Evolutionary conservation across 2,113 vertebrate species (phyloP).

Genomic region (Malurus melanocephalus): DNA sequence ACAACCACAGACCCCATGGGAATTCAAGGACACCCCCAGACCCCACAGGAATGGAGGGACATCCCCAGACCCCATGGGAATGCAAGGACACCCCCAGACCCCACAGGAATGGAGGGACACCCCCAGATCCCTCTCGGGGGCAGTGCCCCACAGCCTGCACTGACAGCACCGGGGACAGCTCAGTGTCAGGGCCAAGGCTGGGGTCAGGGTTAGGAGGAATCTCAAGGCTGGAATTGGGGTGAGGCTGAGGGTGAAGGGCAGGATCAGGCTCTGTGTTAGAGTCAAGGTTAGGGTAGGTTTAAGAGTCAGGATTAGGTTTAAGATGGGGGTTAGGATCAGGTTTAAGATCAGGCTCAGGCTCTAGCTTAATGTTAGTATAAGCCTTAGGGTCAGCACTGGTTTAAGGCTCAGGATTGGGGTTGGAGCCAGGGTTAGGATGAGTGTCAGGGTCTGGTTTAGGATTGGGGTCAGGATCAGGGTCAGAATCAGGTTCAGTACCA

Average conservation of each 20-base stretch:
- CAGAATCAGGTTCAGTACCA: neutral
- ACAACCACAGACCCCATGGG: accelerated
- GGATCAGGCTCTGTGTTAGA: neutral
- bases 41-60: conserved; percentile 85
- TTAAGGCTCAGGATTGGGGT: neutral
- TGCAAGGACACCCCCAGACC: conserved; percentile 60
- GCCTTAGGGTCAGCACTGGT: neutral
- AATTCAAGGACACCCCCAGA: accelerated
- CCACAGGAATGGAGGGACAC: conserved; percentile 88
- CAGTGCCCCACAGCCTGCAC: neutral
- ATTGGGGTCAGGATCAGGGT: accelerated
- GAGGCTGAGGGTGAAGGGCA: no score
- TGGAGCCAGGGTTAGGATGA: no score
- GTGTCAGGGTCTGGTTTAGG: neutral
- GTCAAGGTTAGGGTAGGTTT: neutral
- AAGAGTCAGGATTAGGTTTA: neutral
- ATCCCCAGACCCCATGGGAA: conserved; percentile 67
- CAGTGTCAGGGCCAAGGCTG: accelerated
- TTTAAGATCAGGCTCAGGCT: neutral
- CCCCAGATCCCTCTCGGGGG: accelerated
- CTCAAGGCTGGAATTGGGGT: neutral
- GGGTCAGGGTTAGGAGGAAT: neutral
- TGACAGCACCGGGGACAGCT: accelerated
- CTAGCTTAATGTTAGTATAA: neutral
- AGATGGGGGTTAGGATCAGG: neutral